phyloP scores from a whole-genome alignment of 2,113 vertebrate genomes.

The Piliocolobus tephrosceles region DNA sequence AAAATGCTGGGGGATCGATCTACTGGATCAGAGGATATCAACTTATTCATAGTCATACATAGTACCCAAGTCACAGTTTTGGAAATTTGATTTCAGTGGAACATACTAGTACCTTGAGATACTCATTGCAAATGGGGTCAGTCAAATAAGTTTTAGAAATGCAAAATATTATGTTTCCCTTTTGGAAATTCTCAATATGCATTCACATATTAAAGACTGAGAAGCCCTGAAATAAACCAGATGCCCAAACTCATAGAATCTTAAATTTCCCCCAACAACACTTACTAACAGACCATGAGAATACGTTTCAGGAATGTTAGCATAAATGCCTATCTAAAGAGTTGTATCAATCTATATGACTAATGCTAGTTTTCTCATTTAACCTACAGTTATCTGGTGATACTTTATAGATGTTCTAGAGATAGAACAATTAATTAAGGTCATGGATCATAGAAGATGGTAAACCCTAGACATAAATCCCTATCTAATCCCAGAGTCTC shows the following conservation, averaged over 20 bases:
- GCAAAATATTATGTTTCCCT: background rate
- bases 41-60: background rate
- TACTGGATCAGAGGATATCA: background rate
- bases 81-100: background rate
- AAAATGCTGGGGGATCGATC: background rate
- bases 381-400: background rate
- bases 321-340: conserved; percentile 1
- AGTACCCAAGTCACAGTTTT: background rate
- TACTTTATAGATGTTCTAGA: background rate
- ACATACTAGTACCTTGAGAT: background rate
- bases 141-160: background rate
- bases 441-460: background rate
- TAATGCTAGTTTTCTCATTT: conserved; percentile 3
- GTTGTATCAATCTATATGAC: conserved; percentile 33
- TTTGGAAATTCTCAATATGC: background rate
- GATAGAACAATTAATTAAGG: background rate
- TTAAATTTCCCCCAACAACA: background rate
- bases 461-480: background rate
- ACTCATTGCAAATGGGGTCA: background rate
- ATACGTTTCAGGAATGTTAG: conserved; percentile 33
- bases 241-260: background rate
- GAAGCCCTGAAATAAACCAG: background rate
- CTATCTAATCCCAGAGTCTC: background rate
- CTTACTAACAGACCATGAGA: background rate
- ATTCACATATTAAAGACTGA: conserved; percentile 16